Evolutionary conservation across 1,140 invertebrate species (phyloP).

Genomic region (Cydia splendana): DNA sequence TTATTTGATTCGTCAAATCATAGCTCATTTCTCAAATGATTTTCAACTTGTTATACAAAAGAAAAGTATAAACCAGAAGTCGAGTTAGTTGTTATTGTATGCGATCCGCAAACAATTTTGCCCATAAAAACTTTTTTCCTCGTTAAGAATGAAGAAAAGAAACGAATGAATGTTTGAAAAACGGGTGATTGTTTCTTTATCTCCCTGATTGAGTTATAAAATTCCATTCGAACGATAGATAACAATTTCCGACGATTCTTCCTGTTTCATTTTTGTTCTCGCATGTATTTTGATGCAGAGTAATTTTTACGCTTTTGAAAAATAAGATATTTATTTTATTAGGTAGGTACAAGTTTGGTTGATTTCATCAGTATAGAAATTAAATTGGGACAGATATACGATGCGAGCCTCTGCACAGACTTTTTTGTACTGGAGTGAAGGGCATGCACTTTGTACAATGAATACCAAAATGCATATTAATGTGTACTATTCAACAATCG

Average conservation of each 20-base stretch:
- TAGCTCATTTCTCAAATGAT: not conserved
- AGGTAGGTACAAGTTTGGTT: no score
- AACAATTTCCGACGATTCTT: conserved; percentile 9
- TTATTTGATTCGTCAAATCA: not conserved
- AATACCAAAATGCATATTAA: no score
- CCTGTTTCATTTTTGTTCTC: not conserved
- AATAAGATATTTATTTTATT: no score
- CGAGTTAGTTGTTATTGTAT: not conserved
- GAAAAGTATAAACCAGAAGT: conserved; percentile 2
- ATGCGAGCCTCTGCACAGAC: no score
- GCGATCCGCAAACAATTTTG: conserved; percentile 8
- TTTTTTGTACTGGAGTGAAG: no score
- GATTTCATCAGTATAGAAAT: no score
- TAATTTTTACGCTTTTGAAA: not conserved
- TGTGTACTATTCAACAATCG: no score
- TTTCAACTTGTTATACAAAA: not conserved
- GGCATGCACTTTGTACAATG: no score
- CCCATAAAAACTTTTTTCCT: conserved; percentile 10
- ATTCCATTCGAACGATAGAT: conserved; percentile 23
- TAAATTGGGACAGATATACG: no score
- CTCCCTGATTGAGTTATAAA: conserved; percentile 29
- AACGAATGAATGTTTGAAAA: conserved; percentile 27
- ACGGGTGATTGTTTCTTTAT: conserved; percentile 30
- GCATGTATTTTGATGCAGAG: not conserved
- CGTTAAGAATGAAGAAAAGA: conserved; percentile 8